Base-by-base conservation (phyloP, 2,113 vertebrate species). In the Boleophthalmus pectinirostris region DNA sequence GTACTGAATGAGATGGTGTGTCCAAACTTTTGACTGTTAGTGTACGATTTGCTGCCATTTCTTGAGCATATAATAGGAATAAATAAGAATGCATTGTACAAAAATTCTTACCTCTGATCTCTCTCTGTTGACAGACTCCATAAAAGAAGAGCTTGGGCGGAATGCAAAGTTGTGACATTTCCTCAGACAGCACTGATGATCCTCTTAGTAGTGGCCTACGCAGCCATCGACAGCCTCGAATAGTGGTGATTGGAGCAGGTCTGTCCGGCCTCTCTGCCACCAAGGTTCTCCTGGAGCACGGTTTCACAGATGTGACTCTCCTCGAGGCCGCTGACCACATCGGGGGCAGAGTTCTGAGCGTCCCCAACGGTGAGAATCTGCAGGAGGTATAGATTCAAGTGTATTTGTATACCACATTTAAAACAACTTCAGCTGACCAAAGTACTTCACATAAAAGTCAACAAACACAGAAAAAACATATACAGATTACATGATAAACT, bases 111-210 rank as follows among this genome's bases (percentile, higher is more conserved):
- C 75, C 53, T 16, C 10, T 15, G 15, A 18, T 45, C 3, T 68
- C 16, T 69, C 67, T 75, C 1, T 35, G 57, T 71, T 78, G 76
- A 18, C 80, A 97, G 98, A 94, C 95, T 93, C 92, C 92, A 94
- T 96, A 94, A 93, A 94, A 97, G 95, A 95, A 90, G 93, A 97
- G 96, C 88, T 94, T 92, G 95, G 96, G 96, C 95, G 98, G 98
- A 95, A 99, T 99, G 98, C 98, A 99, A 99, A 99, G 97, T 99
- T 98, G 97, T 98, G 98, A 99, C 95, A 95, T 96, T 96, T 97
- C 97, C 95, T 96, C 94, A 93, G 97, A 99, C 93, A 97, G 97
- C 94, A 96, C 97, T 94, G 97, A 99, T 99, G 98, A 99, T 95
- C 96, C 97, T 94, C 96, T 98, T 94, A 95, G 96, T 98, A 92